Base-by-base conservation (phyloP, 2,797 vertebrate species). In the Tapera naevia region DNA sequence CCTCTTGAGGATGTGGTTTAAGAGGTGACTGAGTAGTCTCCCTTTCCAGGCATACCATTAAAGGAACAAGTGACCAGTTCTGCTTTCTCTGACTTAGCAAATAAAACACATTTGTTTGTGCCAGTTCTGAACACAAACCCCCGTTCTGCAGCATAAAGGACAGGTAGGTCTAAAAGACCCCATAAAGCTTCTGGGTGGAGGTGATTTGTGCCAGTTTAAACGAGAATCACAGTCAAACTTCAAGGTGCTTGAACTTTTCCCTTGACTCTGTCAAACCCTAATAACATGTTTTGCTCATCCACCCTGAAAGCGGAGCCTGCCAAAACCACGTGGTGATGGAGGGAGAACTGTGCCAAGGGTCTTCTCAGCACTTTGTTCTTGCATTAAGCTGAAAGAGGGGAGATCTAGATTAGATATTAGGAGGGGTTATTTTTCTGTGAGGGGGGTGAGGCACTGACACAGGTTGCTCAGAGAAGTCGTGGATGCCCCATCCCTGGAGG, bases 181-280 rank as follows among this genome's bases (percentile, higher is more conserved):
- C 11, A 24, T 86, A 86, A 92, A 95, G 62, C 75, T 89, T 83
- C 62, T 86, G 62, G 43, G 37, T 28, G 53, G 50, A 83, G 53
- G 80, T 74, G 87, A 93, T 84, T 85, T 91, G 76, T 92, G 80
- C 51, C 79, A 27, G 43, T 7, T 8, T 67, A 70, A 93, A 80
- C 2, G 41, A 15, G 4, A 95, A 87, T 35, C 72, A 62, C 86
- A 87, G 57, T 76, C 82, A 95, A 93, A 91, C 70, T 54, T 73
- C 85, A 82, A 91, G 94, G 94, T 80, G 88, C 85, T 86, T 48
- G 46, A 75, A 89, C 80, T 80, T 62, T 80, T 93, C 88, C 70
- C 89, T 91, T 94, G 89, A 89, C 76, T 80, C 73, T 3, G 2
- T 73, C 83, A 79, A 85, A 65, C 35, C 51, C 78, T 61, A 70